Evolutionary conservation across 2,113 vertebrate species (phyloP).

Genomic region (Coturnix japonica): DNA sequence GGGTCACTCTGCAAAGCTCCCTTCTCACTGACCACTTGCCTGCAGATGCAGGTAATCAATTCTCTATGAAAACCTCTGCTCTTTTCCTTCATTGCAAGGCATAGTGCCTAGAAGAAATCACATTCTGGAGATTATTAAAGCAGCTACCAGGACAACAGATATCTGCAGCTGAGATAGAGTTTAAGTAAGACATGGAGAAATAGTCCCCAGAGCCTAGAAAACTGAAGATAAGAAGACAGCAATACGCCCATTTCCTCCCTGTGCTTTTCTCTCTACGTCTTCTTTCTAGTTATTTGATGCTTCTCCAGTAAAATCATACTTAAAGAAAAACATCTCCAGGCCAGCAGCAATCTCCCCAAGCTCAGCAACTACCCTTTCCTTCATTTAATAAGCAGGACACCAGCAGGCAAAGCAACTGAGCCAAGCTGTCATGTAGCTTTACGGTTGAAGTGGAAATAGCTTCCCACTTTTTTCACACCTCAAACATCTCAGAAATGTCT

Average conservation of each 20-base stretch:
- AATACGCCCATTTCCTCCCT: not conserved
- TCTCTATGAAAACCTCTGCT: not conserved
- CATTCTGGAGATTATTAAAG: not conserved
- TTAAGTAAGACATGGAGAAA: not conserved
- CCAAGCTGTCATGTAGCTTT: not conserved
- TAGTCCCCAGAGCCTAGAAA: not conserved
- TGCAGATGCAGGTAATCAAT: not conserved
- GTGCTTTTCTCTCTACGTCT: not conserved
- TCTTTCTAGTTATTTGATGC: not conserved
- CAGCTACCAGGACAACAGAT: not conserved
- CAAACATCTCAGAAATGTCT: not conserved
- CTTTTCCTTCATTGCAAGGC: not conserved
- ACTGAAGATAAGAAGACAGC: not conserved
- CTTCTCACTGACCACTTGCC: not conserved
- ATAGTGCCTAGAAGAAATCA: not conserved
- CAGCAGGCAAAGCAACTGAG: not conserved
- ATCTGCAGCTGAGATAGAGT: not conserved
- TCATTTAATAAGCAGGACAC: not conserved
- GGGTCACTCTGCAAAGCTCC: not conserved
- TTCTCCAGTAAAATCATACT: not conserved
- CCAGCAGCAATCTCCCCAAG: not conserved
- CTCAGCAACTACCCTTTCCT: not conserved
- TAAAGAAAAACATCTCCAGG: fast-evolving
- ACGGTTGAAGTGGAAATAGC: not conserved
- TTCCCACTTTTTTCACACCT: not conserved